Evolutionary conservation across 2,113 vertebrate species (phyloP).

Genomic region (Pseudorasbora parva): DNA sequence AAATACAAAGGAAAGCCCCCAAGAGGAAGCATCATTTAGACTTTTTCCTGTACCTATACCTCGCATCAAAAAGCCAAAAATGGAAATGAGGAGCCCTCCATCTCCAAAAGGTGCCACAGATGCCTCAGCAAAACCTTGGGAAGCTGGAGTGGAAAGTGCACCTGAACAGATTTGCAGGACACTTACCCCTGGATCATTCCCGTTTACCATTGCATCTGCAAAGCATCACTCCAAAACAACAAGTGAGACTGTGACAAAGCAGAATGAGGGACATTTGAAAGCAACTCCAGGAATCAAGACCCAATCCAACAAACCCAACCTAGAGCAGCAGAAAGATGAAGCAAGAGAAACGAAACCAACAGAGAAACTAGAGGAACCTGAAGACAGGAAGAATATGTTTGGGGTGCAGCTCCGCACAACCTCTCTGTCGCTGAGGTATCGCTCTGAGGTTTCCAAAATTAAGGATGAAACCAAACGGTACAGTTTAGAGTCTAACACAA

Average conservation of each 20-base stretch:
- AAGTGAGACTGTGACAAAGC: constrained; percentile 28
- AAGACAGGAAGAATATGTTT: constrained; percentile 75
- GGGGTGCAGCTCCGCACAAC: constrained; percentile 84
- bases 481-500: constrained; percentile 71
- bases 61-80: constrained; percentile 5
- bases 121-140: neutral
- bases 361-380: constrained; percentile 46
- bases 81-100: neutral
- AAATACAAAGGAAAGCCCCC: neutral
- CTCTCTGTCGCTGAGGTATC: constrained; percentile 78
- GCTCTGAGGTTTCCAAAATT: constrained; percentile 60
- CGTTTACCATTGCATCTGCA: constrained; percentile 79
- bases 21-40: neutral
- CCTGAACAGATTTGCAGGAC: neutral
- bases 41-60: constrained; percentile 34
- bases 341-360: constrained; percentile 27
- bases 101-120: constrained; percentile 7
- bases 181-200: neutral
- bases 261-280: constrained; percentile 61
- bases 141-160: constrained; percentile 27
- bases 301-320: neutral
- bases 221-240: constrained; percentile 66
- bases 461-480: constrained; percentile 76
- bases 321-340: constrained; percentile 22
- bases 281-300: constrained; percentile 36